Evolutionary conservation across 1,140 invertebrate species (phyloP).

Genomic region (Hermetia illucens): DNA sequence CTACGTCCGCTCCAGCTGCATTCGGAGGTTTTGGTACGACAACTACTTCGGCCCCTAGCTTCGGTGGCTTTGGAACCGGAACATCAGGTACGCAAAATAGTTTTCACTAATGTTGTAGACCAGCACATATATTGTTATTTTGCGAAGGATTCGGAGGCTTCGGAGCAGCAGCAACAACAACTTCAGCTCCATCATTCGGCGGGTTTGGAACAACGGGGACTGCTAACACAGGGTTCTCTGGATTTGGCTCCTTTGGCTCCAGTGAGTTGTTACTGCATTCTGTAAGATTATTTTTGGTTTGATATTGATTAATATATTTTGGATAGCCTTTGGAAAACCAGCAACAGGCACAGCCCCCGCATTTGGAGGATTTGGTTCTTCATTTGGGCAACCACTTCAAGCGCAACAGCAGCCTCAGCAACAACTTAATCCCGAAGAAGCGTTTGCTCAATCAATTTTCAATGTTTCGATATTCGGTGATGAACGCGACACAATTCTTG

Average conservation of each 20-base stretch:
- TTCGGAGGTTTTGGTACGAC: conserved; percentile 20
- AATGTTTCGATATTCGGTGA: conserved; percentile 81
- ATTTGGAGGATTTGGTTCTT: conserved; percentile 36
- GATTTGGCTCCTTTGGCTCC: conserved; percentile 16
- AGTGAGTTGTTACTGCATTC: conserved; percentile 13
- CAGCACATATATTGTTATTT: conserved; percentile 7
- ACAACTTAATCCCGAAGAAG: conserved; percentile 48
- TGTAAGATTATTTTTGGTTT: conserved; percentile 1
- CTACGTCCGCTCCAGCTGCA: conserved; percentile 22
- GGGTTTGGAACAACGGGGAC: conserved; percentile 1
- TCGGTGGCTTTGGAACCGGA: conserved; percentile 33
- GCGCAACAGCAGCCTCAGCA: conserved; percentile 40
- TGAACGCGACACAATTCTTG: conserved; percentile 79
- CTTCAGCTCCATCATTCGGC: conserved; percentile 16
- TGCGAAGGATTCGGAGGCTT: conserved; percentile 41
- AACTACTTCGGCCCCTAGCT: conserved; percentile 21
- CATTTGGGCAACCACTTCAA: conserved; percentile 35
- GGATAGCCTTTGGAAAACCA: conserved; percentile 22
- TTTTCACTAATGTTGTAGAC: conserved; percentile 11
- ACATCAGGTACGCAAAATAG: conserved; percentile 6
- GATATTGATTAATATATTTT: conserved; percentile 1
- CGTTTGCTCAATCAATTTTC: conserved; percentile 62
- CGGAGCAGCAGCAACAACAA: conserved; percentile 32
- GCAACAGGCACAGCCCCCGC: conserved; percentile 27
- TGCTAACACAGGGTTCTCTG: no score